A percentile compares a stretch with the other conserved stretches of the same genome.
These are phyloP conservation scores for Cossypha caffra DNA, from an alignment of 2,797 vertebrate species.

Conservation along the genomic window DNA sequence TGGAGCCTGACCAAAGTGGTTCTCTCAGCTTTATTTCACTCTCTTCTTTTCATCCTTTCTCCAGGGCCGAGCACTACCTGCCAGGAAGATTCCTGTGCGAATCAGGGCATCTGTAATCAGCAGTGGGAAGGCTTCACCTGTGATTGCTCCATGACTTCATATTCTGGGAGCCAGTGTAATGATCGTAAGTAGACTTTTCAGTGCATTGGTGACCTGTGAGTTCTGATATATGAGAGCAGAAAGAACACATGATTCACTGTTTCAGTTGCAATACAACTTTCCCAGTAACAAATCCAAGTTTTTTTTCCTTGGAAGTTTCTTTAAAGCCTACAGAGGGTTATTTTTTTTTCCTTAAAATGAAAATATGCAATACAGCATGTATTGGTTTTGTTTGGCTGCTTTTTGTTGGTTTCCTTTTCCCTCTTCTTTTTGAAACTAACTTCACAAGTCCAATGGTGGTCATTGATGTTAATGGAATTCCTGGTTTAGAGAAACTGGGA, in stretches of 20 bases:
- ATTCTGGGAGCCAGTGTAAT: slow-evolving; percentile 94
- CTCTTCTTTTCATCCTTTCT: neutral
- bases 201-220: neutral
- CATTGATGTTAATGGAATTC: neutral
- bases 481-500: neutral
- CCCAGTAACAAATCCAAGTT: neutral
- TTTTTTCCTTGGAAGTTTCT: neutral
- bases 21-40: neutral
- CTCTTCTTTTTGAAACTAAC: neutral
- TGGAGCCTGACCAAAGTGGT: neutral
- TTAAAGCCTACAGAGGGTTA: neutral
- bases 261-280: neutral
- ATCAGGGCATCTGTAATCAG: slow-evolving; percentile 97
- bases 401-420: fast-evolving
- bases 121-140: slow-evolving; percentile 98
- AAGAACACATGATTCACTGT: neutral
- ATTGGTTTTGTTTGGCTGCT: neutral
- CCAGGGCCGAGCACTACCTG: slow-evolving; percentile 95
- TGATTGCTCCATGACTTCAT: slow-evolving; percentile 97
- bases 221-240: neutral
- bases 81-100: slow-evolving; percentile 95
- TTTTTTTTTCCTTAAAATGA: neutral
- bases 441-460: neutral
- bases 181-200: slow-evolving; percentile 88
- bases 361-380: neutral